Evolutionary conservation across 2,797 vertebrate genomes (phyloP), one percentile per base, ranked within the genome.

Genomic region (Myotis vivesi): DNA sequence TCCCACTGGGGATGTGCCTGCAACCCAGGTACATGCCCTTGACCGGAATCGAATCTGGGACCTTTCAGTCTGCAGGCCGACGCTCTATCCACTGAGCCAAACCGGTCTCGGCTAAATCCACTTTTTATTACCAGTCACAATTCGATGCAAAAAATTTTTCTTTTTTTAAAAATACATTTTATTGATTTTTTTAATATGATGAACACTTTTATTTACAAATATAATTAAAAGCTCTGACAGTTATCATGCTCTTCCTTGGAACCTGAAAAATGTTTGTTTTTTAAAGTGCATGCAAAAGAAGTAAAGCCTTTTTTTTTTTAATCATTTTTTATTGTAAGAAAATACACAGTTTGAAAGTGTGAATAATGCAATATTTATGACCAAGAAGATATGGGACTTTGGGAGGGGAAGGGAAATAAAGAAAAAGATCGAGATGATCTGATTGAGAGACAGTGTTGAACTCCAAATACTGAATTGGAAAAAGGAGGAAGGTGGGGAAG

Each of bases 141-240:
- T 46, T 46, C 46, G 12, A 46, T 46, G 46, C 46, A 46, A 46
- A 46, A 46, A 46, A 46, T 36, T 36, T 36, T 36, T 36, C 36
- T 36, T 36, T 36, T 36, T 36, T 36, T 36, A 36, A 36, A 36
- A 36, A 36, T 4, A 36, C 36, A 36, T 36, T 36, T 36, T 36
- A 36, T 36, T 36, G 36, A 36, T 36, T 36, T 36, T 36, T 36
- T 36, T 36, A 36, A 95, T 97, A 99, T 99, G 99, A 99, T 99
- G 98, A 99, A 99, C 99, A 99, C 99, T 99, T 99, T 99, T 99
- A 99, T 99, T 99, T 99, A 99, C 99, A 99, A 99, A 99, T 99
- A 99, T 99, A 99, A 99, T 99, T 99, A 99, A 99, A 99, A 99
- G 99, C 99, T 99, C 99, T 99, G 99, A 99, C 99, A 99, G 98